Evolutionary conservation across 2,113 vertebrate species (phyloP), one percentile per base, ranked within the genome.

Genomic region (Cinclus cinclus): DNA sequence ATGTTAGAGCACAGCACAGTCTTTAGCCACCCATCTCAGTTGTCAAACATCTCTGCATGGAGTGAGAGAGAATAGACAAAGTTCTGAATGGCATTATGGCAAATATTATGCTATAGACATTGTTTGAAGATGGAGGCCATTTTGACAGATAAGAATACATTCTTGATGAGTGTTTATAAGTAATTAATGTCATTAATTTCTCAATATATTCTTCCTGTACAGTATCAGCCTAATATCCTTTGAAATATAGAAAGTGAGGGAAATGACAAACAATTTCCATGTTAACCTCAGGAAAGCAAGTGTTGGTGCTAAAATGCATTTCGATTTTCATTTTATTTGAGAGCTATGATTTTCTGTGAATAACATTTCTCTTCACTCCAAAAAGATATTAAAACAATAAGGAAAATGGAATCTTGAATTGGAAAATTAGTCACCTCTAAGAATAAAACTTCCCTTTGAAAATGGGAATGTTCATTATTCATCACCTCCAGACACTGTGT

Each of bases 401-500:
- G 35, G 23, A 92, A 90, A 39, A 59, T 87, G 46, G 41, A 92
- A 64, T 89, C 73, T 71, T 89, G 75, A 92, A 33, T 14, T 44
- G 52, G 69, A 93, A 94, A 73, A 65, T 89, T 74, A 74, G 56
- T 91, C 62, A 69, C 9, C 20, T 92, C 52, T 83, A 87, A 73
- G 47, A 88, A 90, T 77, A 86, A 92, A 78, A 59, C 23, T 94
- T 94, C 37, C 50, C 69, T 71, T 77, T 88, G 67, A 92, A 92
- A 95, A 81, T 58, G 63, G 44, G 31, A 50, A 74, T 55, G 50
- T 81, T 62, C 79, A 91, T 96, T 92, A 90, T 87, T 94, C 79
- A 74, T 58, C 17, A 50, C 11, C 52, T 90, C 52, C 82, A 86
- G 86, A 42, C 47, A 77, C 11, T 69, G 28, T 91, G 59, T 79